These are phyloP conservation scores for Quiscalus mexicanus DNA, from an alignment of 2,113 vertebrate species.

Conservation along the genomic window DNA sequence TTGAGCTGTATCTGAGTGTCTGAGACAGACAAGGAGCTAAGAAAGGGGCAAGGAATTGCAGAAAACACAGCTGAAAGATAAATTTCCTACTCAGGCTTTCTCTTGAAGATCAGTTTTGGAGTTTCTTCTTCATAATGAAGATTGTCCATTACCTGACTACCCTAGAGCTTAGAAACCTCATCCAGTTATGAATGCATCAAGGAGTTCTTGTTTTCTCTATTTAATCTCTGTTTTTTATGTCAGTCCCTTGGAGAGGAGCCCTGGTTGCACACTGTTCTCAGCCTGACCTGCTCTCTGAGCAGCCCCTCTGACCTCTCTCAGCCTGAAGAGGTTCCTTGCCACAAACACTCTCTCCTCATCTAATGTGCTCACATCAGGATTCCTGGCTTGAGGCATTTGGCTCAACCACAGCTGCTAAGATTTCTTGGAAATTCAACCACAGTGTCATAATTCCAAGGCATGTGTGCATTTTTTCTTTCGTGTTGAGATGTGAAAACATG, in stretches of 20 bases:
- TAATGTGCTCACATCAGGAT: not conserved
- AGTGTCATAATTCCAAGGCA: conserved; percentile 48
- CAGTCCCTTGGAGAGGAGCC: not conserved
- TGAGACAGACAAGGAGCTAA: not conserved
- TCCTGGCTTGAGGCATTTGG: conserved; percentile 38
- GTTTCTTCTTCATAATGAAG: not conserved
- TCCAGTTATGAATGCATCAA: not conserved
- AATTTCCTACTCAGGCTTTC: not conserved
- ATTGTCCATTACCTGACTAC: not conserved
- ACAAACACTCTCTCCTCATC: not conserved
- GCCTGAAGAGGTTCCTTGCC: not conserved
- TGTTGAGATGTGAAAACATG: conserved; percentile 45
- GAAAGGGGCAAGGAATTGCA: not conserved
- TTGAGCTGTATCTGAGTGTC: not conserved
- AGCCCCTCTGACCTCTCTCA: not conserved
- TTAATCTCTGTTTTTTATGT: not conserved
- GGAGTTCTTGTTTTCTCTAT: not conserved
- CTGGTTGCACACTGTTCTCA: not conserved
- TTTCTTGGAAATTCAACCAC: conserved; percentile 63
- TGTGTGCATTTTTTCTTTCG: not conserved
- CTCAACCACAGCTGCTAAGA: conserved; percentile 13
- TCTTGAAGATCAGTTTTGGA: not conserved
- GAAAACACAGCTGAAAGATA: not conserved
- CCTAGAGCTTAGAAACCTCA: not conserved
- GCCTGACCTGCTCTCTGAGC: not conserved